phyloP scores from a whole-genome alignment of 1,140 invertebrate species.

The Lepidostoma basale region DNA sequence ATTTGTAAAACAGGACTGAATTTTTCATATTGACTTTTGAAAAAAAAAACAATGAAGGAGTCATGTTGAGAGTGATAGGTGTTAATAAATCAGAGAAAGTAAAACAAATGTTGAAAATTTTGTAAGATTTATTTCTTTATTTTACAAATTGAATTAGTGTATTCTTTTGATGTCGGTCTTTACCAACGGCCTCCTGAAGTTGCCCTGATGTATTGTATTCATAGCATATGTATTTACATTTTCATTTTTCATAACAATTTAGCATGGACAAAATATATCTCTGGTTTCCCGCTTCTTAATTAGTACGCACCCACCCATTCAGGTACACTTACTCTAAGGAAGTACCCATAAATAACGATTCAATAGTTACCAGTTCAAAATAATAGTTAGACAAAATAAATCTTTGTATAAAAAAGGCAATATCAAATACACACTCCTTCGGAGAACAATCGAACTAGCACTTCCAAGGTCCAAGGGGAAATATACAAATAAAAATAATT shows the following conservation, averaged over 20 bases:
- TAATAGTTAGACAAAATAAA: constrained; percentile 45
- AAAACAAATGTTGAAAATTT: constrained; percentile 3
- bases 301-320: neutral
- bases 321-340: constrained; percentile 26
- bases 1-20: too few relatives aligned
- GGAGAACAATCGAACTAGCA: constrained; percentile 26
- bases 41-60: too few relatives aligned
- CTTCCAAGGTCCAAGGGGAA: constrained; percentile 38
- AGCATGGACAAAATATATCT: constrained; percentile 26
- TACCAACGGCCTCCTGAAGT: neutral
- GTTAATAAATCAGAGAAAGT: too few relatives aligned
- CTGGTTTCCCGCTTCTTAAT: constrained; percentile 7
- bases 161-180: constrained; percentile 1
- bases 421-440: constrained; percentile 35
- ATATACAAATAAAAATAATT: constrained; percentile 12
- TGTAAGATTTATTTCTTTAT: constrained; percentile 38
- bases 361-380: constrained; percentile 29
- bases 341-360: constrained; percentile 42
- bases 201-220: neutral
- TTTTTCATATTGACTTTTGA: too few relatives aligned
- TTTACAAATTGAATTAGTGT: constrained; percentile 32
- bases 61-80: too few relatives aligned
- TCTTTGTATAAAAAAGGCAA: constrained; percentile 43
- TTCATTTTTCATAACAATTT: neutral
- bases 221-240: constrained; percentile 16